Evolutionary conservation across 1,140 invertebrate genomes (phyloP), one percentile per base, ranked within the genome.

Genomic region (Vollenhovia emeryi): DNA sequence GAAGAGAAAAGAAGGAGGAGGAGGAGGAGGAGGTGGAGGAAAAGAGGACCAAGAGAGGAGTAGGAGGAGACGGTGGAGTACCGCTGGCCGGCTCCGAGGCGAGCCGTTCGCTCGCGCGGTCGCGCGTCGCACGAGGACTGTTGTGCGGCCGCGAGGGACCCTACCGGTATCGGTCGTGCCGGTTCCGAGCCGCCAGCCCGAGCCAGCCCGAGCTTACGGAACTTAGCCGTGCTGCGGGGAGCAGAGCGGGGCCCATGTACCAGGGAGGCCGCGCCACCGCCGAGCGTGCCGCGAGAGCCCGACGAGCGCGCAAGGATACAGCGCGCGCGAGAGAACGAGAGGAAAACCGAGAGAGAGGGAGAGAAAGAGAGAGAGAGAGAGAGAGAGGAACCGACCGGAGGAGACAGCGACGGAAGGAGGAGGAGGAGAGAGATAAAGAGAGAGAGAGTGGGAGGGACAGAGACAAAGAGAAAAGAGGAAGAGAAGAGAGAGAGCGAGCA

Each of bases 41-140:
- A 73, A n/a, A 59, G 57, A 78, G 40, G 27, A 78, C 27, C 73
- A 60, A 15, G 55, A 27, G 33, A 76, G 74, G 50, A 52, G 86
- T 8, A 36, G 75, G 27, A 82, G 48, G 30, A 83, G 36, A 84
- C 74, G 86, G 66, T 74, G 74, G 52, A 85, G 82, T 59, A 82
- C 73, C 75, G 87, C 78, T 88, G 87, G 71, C 68, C 82, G 82
- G 80, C 68, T 76, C 64, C 82, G 82, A 85, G 73, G 78, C 84
- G 73, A 89, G 85, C 86, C 86, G 78, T 33, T 84, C 66, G 84
- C 75, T 85, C 84, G 75, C 82, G 75, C 75, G 86, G 89, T 87
- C 91, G 91, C 91, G 88, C 91, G 90, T 91, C 91, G 79, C 85
- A 88, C 87, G 86, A 87, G 80, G 91, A 93, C 90, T 92, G 92